phyloP scores from a whole-genome alignment of 2,888 invertebrate species.

The Dusona sp. region DNA sequence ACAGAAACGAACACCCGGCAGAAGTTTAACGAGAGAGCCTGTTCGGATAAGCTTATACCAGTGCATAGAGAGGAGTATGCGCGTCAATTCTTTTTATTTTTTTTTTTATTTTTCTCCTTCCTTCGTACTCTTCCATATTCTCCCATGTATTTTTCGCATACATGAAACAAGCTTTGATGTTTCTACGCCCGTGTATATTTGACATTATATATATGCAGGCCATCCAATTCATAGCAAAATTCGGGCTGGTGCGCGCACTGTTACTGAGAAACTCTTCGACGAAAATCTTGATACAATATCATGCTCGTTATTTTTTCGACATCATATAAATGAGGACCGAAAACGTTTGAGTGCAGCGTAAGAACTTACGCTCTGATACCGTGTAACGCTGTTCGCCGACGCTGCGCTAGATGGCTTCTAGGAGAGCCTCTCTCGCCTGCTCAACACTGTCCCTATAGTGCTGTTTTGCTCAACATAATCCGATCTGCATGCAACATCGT shows the following conservation, averaged over 20 bases:
- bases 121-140: not conserved
- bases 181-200: not conserved
- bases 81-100: not conserved
- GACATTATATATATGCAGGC: not conserved
- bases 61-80: not conserved
- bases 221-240: not conserved
- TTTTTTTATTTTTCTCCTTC: conserved; percentile 26
- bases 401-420: not conserved
- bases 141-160: not conserved
- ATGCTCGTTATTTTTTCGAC: conserved; percentile 4
- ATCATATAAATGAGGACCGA: not conserved
- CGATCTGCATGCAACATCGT: not conserved
- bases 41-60: conserved; percentile 28
- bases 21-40: conserved; percentile 51
- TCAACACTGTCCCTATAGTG: not conserved
- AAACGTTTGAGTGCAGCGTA: not conserved
- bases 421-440: not conserved
- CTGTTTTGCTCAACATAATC: not conserved
- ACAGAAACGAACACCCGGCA: conserved; percentile 48
- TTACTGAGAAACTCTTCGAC: not conserved
- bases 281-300: not conserved
- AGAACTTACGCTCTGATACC: not conserved
- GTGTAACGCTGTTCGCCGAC: not conserved
- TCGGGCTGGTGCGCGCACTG: not conserved
- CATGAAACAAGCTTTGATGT: conserved; percentile 29